phyloP scores from a whole-genome alignment of 2,888 invertebrate species.

The Camptogramma bilineatum region DNA sequence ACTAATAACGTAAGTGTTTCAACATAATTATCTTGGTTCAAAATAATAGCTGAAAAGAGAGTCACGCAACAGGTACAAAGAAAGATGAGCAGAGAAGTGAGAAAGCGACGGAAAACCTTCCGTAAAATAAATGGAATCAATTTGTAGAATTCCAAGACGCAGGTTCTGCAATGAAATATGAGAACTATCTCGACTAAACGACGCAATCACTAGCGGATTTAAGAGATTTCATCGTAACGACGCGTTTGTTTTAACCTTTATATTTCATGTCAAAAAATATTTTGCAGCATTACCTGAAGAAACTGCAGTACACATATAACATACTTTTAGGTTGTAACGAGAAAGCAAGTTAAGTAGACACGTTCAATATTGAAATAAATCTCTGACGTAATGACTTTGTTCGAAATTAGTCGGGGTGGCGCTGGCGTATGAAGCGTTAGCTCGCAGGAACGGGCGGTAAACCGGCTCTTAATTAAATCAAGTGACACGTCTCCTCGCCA shows the following conservation, averaged over 20 bases:
- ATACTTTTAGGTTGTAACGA: slow-evolving; percentile 5
- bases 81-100: slow-evolving; percentile 39
- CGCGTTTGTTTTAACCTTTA: slow-evolving; percentile 54
- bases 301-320: slow-evolving; percentile 5
- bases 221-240: slow-evolving; percentile 63
- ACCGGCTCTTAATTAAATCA: slow-evolving; percentile 85
- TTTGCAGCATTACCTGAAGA: background rate
- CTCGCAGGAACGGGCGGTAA: slow-evolving; percentile 79
- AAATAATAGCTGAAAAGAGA: slow-evolving; percentile 25
- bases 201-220: slow-evolving; percentile 81
- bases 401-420: slow-evolving; percentile 76
- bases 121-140: slow-evolving; percentile 66
- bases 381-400: slow-evolving; percentile 73
- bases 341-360: slow-evolving; percentile 38
- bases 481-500: slow-evolving; percentile 82
- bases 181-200: slow-evolving; percentile 77
- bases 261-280: slow-evolving; percentile 29
- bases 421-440: slow-evolving; percentile 71
- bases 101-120: slow-evolving; percentile 40
- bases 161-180: slow-evolving; percentile 76
- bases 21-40: background rate
- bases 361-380: slow-evolving; percentile 80
- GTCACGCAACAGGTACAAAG: slow-evolving; percentile 31
- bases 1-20: background rate
- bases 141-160: slow-evolving; percentile 74